Evolutionary conservation across 2,113 vertebrate genomes (phyloP), one percentile per base, ranked within the genome.

Genomic region (Sceloporus undulatus): DNA sequence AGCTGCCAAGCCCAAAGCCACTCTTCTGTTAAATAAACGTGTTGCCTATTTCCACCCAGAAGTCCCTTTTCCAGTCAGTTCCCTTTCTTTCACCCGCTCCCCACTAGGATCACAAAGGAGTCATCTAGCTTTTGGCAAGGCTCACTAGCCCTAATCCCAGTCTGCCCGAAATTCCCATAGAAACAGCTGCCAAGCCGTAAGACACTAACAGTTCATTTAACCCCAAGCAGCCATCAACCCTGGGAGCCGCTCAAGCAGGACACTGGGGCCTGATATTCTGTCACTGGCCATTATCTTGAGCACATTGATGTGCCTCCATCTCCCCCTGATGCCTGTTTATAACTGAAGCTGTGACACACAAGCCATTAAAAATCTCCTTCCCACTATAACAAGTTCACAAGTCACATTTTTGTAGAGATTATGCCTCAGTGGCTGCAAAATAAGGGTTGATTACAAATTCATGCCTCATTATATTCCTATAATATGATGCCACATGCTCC

Each of bases 401-500:
- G 66, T 59, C 65, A 66, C 71, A 40, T 40, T 80, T 80, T 25
- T 87, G 48, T 10, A 79, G 25, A 54, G 65, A 9, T 11, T 42
- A 48, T 11, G n/a, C 65, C 10, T 86, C 42, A 70, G 16, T 56
- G 42, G 62, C 3, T 79, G 85, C 19, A 71, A 79, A 56, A 34
- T 16, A 70, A 40, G 48, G 23, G 65, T 25, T 9, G 40, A 66
- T 42, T 23, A 56, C 66, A 73, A 71, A 59, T 40, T 21, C 66
- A 80, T 6, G 65, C 85, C n/a, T 79, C 77, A 19, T 59, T 87
- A 73, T n/a, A 16, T 86, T 80, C 48, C 48, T n/a, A 52, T 68
- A 87, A 38, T 27, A 56, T 48, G 78, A 54, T 23, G 29, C 19
- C 71, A 76, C 54, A 4, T 38, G 54, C 18, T 21, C 68, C 16